These are phyloP conservation scores for Falco peregrinus DNA, from an alignment of 2,797 vertebrate species.

Conservation along the genomic window DNA sequence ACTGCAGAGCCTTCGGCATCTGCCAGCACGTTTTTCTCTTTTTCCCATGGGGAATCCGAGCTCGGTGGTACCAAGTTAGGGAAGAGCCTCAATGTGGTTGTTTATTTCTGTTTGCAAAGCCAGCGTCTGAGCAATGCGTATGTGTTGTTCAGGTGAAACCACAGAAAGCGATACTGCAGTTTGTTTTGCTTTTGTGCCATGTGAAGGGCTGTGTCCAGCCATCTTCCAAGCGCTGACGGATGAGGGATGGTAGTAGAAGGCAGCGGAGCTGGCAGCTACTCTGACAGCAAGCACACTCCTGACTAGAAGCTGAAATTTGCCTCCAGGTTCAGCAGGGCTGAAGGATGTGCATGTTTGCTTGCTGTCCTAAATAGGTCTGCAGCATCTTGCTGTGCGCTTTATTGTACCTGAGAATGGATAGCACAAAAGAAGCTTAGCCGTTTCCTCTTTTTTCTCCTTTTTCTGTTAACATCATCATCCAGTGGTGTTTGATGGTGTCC, in stretches of 20 bases:
- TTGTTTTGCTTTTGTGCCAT: not conserved
- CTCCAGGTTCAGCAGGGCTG: not conserved
- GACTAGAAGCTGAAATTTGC: not conserved
- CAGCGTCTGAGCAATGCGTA: rapidly evolving
- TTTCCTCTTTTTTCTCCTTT: not conserved
- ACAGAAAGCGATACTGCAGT: not conserved
- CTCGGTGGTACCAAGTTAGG: not conserved
- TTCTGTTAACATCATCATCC: not conserved
- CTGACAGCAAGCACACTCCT: not conserved
- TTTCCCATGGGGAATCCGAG: not conserved
- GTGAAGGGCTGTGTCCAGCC: not conserved
- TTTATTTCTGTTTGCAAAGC: not conserved
- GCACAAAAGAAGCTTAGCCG: not conserved
- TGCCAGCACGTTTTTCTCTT: rapidly evolving
- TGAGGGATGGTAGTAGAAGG: not conserved
- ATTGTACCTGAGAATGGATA: not conserved
- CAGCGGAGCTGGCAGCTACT: not conserved
- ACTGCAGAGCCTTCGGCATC: not conserved
- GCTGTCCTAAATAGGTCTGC: not conserved
- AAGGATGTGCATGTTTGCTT: not conserved
- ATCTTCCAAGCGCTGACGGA: not conserved
- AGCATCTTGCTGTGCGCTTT: not conserved
- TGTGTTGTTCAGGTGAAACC: not conserved
- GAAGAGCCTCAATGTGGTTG: not conserved
- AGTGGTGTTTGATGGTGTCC: not conserved